These are phyloP conservation scores for Pangasius sanitwongsei DNA, from an alignment of 2,797 vertebrate genomes.

Conservation along the genomic window DNA sequence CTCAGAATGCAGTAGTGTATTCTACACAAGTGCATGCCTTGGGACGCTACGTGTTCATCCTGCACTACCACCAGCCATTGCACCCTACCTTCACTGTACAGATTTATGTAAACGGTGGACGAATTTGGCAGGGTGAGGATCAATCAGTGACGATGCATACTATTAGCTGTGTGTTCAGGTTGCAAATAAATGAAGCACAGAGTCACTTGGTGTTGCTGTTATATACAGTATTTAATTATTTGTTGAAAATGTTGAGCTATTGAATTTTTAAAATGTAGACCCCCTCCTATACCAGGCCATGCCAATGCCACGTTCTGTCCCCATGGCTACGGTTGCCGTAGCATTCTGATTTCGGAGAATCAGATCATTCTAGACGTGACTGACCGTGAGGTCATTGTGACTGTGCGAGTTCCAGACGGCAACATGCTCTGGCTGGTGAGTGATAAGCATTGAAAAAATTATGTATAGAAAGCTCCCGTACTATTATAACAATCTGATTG, in stretches of 20 bases:
- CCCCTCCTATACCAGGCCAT: constrained; percentile 74
- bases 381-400: constrained; percentile 84
- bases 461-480: neutral
- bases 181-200: neutral
- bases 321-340: constrained; percentile 88
- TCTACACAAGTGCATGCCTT: constrained; percentile 78
- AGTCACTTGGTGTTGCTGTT: neutral
- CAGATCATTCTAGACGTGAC: constrained; percentile 88
- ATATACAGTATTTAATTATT: neutral
- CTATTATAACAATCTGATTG: neutral
- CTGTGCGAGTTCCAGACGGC: constrained; percentile 83
- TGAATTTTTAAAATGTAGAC: neutral
- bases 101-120: constrained; percentile 85
- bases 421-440: constrained; percentile 90
- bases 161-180: neutral
- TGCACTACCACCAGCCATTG: constrained; percentile 90
- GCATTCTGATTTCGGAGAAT: constrained; percentile 85
- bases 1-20: constrained; percentile 85
- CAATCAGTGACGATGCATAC: neutral
- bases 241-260: neutral
- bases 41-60: constrained; percentile 90
- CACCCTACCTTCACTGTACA: constrained; percentile 84
- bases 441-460: neutral
- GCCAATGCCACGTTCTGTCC: constrained; percentile 91
- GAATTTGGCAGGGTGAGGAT: constrained; percentile 89